phyloP scores from a whole-genome alignment of 53 echinoderm and acorn worm species.

The Actinopyga echinites region DNA sequence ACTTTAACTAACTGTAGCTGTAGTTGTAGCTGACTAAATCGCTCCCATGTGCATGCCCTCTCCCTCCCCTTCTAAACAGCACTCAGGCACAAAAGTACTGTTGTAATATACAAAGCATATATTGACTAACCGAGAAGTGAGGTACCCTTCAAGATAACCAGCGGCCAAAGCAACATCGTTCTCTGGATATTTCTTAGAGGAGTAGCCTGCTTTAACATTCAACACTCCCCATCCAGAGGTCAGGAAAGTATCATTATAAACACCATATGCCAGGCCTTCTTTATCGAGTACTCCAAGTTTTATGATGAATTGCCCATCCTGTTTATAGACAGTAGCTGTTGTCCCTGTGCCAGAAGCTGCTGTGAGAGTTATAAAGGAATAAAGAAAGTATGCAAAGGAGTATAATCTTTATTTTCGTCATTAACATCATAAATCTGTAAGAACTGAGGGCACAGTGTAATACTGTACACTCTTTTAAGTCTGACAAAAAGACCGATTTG shows the following conservation, averaged over 20 bases:
- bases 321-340: conserved; percentile 57
- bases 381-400: not conserved
- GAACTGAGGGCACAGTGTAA: too few species aligned
- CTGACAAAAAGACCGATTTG: too few species aligned
- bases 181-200: conserved; percentile 46
- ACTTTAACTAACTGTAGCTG: too few species aligned
- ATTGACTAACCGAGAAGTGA: conserved; percentile 82
- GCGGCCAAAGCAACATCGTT: conserved; percentile 72
- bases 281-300: conserved; percentile 68
- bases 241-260: conserved; percentile 74
- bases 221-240: conserved; percentile 89
- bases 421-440: too few species aligned
- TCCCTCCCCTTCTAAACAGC: too few species aligned
- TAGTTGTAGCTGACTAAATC: too few species aligned
- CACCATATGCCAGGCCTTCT: conserved; percentile 66
- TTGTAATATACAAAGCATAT: too few species aligned
- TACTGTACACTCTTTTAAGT: too few species aligned
- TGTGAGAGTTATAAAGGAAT: not conserved
- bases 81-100: too few species aligned
- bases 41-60: too few species aligned
- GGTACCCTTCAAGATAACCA: conserved; percentile 77
- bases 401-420: too few species aligned
- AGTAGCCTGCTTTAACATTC: conserved; percentile 68
- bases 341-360: conserved; percentile 3
- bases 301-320: conserved; percentile 42